Evolutionary conservation across 2,113 vertebrate genomes (phyloP), one percentile per base, ranked within the genome.

Genomic region (Chionis minor): DNA sequence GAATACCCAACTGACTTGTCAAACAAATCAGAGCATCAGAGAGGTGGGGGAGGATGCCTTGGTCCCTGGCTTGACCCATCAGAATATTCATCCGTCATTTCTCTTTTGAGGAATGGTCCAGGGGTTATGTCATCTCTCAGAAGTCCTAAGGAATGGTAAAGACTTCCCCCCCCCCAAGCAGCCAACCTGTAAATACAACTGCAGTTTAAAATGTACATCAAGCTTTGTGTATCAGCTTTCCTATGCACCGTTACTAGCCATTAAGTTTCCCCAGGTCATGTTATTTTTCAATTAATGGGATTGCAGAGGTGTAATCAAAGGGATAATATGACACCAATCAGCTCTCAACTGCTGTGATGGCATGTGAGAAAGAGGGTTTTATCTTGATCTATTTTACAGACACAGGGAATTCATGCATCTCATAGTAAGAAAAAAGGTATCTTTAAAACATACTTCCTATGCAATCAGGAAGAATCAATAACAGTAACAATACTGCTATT

Each of bases 201-300:
- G n/a, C 54, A 75, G 28, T 54, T 82, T 45, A 79, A 85, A 73
- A 66, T 19, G 24, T 49, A 26, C n/a, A 51, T 40, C 54, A 38
- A 17, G 55, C 38, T 72, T 63, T 24, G 7, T 35, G 20, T n/a
- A 26, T 26, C 59, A 70, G 45, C 51, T 90, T 77, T 80, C 63
- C 78, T 61, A 24, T 6, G 19, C 63, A 90, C 19, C 10, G 24
- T 65, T 61, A 88, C 30, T 35, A 73, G 47, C 66, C 70, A 69
- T 35, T 47, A 65, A n/a, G 55, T 62, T 86, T 87, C 56, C 35
- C 28, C n/a, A 47, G 58, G 32, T 77, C 82, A 58, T 40, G 45
- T 26, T 67, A 51, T 58, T 83, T 88, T 91, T 88, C 92, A 90
- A 63, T 93, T 81, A 93, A 88, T 74, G 52, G 79, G n/a, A 92